phyloP scores from a whole-genome alignment of 2,113 vertebrate genomes.

The Sigmodon hispidus region DNA sequence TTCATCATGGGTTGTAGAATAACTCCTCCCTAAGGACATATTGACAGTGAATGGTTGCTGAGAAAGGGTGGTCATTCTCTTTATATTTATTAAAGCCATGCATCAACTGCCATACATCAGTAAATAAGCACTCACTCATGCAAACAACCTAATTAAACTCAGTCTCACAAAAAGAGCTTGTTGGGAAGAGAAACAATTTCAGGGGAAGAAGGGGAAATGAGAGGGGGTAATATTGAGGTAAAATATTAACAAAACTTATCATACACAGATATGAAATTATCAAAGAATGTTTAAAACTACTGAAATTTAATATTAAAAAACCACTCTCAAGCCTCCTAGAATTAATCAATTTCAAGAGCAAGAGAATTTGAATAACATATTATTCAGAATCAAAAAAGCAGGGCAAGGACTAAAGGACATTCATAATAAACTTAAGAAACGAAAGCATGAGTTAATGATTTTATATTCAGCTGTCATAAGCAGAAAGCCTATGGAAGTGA shows the following conservation, averaged over 20 bases:
- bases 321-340: background rate
- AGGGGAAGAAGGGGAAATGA: background rate
- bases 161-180: background rate
- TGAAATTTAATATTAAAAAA: constrained; percentile 7
- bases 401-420: background rate
- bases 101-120: background rate
- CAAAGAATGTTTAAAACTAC: background rate
- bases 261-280: too few relatives aligned
- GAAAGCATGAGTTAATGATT: background rate
- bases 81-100: background rate
- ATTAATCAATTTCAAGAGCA: background rate
- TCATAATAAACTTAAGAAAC: background rate
- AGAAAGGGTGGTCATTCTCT: background rate
- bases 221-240: background rate
- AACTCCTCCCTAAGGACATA: too few relatives aligned
- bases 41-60: background rate
- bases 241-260: background rate
- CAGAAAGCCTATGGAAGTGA: background rate
- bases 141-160: background rate
- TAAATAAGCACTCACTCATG: background rate
- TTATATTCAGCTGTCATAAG: background rate
- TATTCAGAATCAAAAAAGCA: background rate
- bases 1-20: background rate
- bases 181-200: background rate
- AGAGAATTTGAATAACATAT: background rate